Base-by-base conservation (phyloP, 92 coral and sea anemone genomes). In the Galaxea fascicularis region DNA sequence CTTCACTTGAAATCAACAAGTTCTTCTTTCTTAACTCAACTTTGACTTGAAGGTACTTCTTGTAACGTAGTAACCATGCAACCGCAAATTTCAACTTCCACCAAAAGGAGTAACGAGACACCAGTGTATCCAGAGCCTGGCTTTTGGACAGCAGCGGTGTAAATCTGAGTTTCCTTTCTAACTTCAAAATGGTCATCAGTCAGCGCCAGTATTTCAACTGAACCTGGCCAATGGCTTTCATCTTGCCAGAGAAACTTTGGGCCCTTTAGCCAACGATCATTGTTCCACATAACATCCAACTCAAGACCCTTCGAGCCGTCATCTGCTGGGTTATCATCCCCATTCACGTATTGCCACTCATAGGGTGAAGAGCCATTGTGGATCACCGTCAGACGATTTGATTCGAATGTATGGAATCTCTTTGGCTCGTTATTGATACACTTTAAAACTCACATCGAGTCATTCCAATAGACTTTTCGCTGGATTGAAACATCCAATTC, bases 201-300 rank as follows among this genome's bases (percentile, higher is more conserved):
- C 53, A 91, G 45, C 28, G 26, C 49, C 20, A 89, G 89, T 16
- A 72, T 65, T 28, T 69, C 75, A 57, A 72, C 46, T 73, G 65
- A 78, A 60, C 72, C 46, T 24, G 92, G 86, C 95, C 90, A 92
- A 29, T 82, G 65, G 30, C 75, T 52, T 39, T 88, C 92, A n/a
- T 74, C 90, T 64, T 91, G 52, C 84, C 87, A 88, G 17, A 91
- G 64, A 59, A 88, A 88, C 67, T 71, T 56, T 10, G 88, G 92
- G 45, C 95, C 91, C 46, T 49, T 90, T 63, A 75, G 66, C 94
- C n/a, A n/a, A n/a, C n/a, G n/a, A n/a, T n/a, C n/a, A n/a, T n/a
- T n/a, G n/a, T n/a, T n/a, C n/a, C n/a, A n/a, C n/a, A n/a, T n/a
- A n/a, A n/a, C n/a, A n/a, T n/a, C n/a, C 89, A 87, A 71, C 69